Base-by-base conservation (phyloP, 2,797 vertebrate genomes). In the Tokudaia muenninki region DNA sequence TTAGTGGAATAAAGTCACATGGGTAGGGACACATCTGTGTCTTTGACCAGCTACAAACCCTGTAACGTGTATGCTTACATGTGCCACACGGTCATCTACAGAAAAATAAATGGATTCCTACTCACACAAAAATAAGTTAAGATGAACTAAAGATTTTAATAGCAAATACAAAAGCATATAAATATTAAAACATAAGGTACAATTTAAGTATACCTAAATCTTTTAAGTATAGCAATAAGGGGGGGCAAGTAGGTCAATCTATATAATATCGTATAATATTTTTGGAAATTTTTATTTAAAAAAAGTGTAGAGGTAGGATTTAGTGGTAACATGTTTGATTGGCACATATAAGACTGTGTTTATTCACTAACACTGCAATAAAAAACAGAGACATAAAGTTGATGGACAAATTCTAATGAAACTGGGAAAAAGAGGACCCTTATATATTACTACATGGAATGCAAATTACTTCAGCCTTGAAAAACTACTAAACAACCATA, bases 101-200 rank as follows among this genome's bases (percentile, higher is more conserved):
- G 55, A 91, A 95, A 87, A 52, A 57, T 81, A 94, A 90, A 26
- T 84, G 37, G 34, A 80, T 94, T 91, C 47, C 26, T 89, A 24
- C 16, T 65, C n/a, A 81, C 34, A 52, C 19, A 21, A 87, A 84
- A 91, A 94, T 29, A n/a, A 92, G 11, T 83, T 88, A 31, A 61
- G 22, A 44, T 67, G 41, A 59, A 86, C 75, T 87, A 59, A 96
- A 95, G 29, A 94, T 77, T 91, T 94, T 91, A 50, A 84, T 78
- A 86, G 26, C 65, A 91, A 84, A 91, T 91, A 74, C 44, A 84
- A 97, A 96, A n/a, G 8, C 67, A 74, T 87, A 50, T 37, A 83
- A 88, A 31, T 41, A 67, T 50, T 77, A 81, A 55, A 92, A 91
- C 16, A 78, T 83, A 61, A 57, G 21, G 89, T 88, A 6, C 9